Evolutionary conservation across 2,113 vertebrate species (phyloP), one percentile per base, ranked within the genome.

Genomic region (Pitta sordida): DNA sequence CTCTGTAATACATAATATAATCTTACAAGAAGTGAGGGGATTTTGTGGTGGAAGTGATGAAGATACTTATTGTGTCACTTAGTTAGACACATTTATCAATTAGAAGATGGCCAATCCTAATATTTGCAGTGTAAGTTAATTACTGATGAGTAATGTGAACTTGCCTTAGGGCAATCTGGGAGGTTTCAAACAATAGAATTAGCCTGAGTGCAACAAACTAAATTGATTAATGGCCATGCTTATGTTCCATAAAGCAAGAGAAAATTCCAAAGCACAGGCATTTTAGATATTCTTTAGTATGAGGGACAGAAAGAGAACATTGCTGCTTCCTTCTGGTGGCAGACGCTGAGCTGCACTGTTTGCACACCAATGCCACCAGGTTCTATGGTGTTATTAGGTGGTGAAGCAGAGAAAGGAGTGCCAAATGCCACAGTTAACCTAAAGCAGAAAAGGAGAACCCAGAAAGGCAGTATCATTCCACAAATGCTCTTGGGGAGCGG

Each of bases 111-210:
- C 52, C 4, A 15, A 24, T 73, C 49, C 69, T n/a, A 90, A 56
- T 81, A 94, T 82, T 68, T 93, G 60, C 44, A 56, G 36, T 24
- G 13, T 8, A 23, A 86, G 73, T 75, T 93, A 88, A 88, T 91
- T 90, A 86, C 64, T 86, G 56, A 86, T 84, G 39, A 62, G 46
- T 60, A 62, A 64, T 12, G 41, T 58, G 48, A 92, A 70, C 44
- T 88, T 83, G 83, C 90, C 77, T 75, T 44, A 36, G 62, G 76
- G 49, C 71, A 76, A 75, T 71, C 68, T 78, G 73, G 73, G 81
- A 80, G 77, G 41, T 36, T 55, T 51, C 43, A 83, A 78, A 73
- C 46, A 91, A 67, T 7, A 60, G 79, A 67, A 62, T 53, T 62
- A 83, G 58, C 32, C 55, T 41, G 41, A 19, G 75, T 69, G 30